Evolutionary conservation across 1,140 invertebrate species (phyloP).

Genomic region (Leptinotarsa defecta): DNA sequence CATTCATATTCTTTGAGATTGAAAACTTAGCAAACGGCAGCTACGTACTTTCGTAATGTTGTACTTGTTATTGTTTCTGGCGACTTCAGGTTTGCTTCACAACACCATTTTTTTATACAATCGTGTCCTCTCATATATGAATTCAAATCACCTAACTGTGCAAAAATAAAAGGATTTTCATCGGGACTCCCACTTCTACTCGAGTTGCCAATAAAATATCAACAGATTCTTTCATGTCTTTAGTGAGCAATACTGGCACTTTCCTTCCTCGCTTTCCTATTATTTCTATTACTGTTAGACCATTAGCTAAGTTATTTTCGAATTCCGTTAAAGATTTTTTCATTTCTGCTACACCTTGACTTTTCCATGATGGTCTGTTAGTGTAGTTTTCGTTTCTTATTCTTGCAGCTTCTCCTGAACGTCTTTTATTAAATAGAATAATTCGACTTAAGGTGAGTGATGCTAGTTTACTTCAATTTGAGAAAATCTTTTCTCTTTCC

Average conservation of each 20-base stretch:
- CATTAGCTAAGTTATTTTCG: constrained; percentile 20
- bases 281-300: constrained; percentile 26
- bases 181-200: constrained; percentile 1
- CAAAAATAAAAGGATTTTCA: constrained; percentile 14
- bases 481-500: constrained; percentile 3
- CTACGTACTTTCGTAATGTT: constrained; percentile 26
- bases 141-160: neutral
- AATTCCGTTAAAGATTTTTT: constrained; percentile 26
- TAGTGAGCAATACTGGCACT: constrained; percentile 26
- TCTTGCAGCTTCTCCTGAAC: constrained; percentile 26
- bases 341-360: constrained; percentile 14
- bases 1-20: constrained; percentile 22
- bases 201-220: constrained; percentile 19
- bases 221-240: constrained; percentile 27
- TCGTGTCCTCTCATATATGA: constrained; percentile 24
- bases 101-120: constrained; percentile 23
- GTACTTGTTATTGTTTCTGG: constrained; percentile 24
- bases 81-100: constrained; percentile 16
- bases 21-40: constrained; percentile 25
- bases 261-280: constrained; percentile 25
- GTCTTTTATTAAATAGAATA: constrained; percentile 29
- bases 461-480: constrained; percentile 21
- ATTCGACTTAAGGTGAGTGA: constrained; percentile 13
- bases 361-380: constrained; percentile 17
- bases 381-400: constrained; percentile 13